Conservation (phyloP, 2,113 vertebrate species). For the Cyphomyrus plagiostoma region DNA sequence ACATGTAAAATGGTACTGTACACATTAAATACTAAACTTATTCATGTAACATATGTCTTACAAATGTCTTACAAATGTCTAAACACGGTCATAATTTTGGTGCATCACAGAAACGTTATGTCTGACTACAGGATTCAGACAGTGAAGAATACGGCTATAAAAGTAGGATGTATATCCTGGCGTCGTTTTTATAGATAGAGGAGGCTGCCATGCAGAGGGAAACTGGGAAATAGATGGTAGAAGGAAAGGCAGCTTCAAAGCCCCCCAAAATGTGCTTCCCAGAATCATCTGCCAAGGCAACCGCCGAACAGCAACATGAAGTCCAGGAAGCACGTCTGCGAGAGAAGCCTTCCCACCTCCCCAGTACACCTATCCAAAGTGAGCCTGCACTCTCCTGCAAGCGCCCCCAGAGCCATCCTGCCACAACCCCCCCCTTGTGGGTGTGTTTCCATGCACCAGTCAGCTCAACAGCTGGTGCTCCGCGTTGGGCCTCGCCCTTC, state of each 20-base stretch:
- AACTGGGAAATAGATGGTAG: background rate
- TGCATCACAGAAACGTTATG: background rate
- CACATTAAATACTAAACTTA: background rate
- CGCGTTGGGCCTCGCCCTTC: conserved; percentile 43
- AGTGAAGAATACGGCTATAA: background rate
- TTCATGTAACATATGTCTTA: background rate
- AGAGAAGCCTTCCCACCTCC: background rate
- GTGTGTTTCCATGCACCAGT: conserved; percentile 58
- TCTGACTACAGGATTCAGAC: background rate
- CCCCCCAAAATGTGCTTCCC: background rate
- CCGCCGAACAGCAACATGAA: background rate
- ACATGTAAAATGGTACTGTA: background rate
- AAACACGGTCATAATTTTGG: background rate
- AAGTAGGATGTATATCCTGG: background rate
- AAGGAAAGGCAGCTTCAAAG: background rate
- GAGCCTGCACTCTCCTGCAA: background rate
- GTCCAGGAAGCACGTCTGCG: background rate
- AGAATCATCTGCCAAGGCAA: background rate
- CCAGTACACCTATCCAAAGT: background rate
- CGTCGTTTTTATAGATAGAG: background rate
- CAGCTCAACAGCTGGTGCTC: conserved; percentile 62
- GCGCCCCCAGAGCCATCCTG: background rate
- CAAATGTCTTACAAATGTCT: background rate
- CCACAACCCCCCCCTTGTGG: conserved; percentile 34
- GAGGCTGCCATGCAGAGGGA: background rate